Conservation (phyloP, 2,888 invertebrate species). For the Perizoma flavofasciatum region DNA sequence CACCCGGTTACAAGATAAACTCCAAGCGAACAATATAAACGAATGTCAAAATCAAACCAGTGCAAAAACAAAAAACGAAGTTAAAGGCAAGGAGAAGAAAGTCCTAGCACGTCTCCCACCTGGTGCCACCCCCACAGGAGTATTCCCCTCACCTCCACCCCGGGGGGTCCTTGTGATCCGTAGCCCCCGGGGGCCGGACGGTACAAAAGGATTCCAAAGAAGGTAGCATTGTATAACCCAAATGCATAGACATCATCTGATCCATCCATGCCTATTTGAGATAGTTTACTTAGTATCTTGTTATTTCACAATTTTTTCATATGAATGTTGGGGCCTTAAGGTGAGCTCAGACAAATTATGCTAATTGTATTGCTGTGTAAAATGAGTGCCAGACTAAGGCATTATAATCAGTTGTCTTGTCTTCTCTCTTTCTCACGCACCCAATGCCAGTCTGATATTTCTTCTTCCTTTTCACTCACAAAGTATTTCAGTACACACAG, state of each 20-base stretch:
- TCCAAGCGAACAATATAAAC: constrained; percentile 73
- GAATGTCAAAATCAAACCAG: constrained; percentile 64
- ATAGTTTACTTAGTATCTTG: constrained; percentile 34
- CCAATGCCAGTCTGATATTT: too few species aligned
- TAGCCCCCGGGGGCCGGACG: constrained; percentile 91
- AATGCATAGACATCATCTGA: constrained; percentile 50
- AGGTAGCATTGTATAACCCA: constrained; percentile 66
- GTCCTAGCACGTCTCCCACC: constrained; percentile 69
- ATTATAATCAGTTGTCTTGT: too few species aligned
- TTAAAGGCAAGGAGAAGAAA: constrained; percentile 73
- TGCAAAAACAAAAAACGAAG: constrained; percentile 62
- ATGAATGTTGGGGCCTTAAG: constrained; percentile 27
- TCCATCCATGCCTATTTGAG: constrained; percentile 56
- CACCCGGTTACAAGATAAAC: constrained; percentile 72
- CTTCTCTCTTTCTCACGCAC: too few species aligned
- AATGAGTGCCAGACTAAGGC: too few species aligned
- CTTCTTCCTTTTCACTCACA: too few species aligned
- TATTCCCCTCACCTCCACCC: constrained; percentile 74
- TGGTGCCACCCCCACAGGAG: constrained; percentile 61
- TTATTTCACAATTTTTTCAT: constrained; percentile 41
- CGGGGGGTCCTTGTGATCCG: constrained; percentile 85
- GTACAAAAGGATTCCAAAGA: constrained; percentile 82
- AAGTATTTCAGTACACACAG: too few species aligned
- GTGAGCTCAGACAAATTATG: neutral
- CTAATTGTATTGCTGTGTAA: too few species aligned